Percentiles rank a stretch among this genome's conserved stretches.
Conservation (phyloP, 2,113 vertebrate species). For the Apaloderma vittatum region DNA sequence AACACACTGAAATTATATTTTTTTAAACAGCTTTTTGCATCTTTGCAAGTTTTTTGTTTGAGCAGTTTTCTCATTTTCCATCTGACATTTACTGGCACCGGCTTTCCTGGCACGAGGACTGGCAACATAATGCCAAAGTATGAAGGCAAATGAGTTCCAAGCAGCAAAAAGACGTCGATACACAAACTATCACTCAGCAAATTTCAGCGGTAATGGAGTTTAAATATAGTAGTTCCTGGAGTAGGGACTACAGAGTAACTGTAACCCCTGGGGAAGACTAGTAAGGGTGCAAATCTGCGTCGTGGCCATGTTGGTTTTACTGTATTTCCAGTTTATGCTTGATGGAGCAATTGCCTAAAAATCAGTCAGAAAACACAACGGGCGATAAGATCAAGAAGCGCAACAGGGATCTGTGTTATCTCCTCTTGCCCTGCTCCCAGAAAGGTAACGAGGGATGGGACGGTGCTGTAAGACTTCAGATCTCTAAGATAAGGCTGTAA, state of each 20-base stretch:
- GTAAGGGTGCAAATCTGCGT: not conserved
- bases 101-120: not conserved
- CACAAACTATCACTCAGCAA: not conserved
- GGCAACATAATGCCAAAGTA: not conserved
- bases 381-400: not conserved
- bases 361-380: not conserved
- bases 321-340: not conserved
- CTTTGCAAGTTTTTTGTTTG: not conserved
- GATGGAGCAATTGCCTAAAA: not conserved
- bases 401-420: fast-evolving
- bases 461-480: not conserved
- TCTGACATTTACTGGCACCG: not conserved
- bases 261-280: not conserved
- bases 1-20: not conserved
- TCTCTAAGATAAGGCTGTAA: not conserved
- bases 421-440: not conserved
- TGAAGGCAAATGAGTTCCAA: not conserved
- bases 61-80: not conserved
- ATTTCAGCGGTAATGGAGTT: not conserved
- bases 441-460: fast-evolving
- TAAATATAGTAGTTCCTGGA: not conserved
- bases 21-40: not conserved
- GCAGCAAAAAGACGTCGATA: not conserved
- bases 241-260: not conserved
- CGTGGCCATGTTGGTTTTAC: fast-evolving